These are phyloP conservation scores for Rhabdophis nuchalis DNA, from an alignment of 2,797 vertebrate species.

Conservation along the genomic window DNA sequence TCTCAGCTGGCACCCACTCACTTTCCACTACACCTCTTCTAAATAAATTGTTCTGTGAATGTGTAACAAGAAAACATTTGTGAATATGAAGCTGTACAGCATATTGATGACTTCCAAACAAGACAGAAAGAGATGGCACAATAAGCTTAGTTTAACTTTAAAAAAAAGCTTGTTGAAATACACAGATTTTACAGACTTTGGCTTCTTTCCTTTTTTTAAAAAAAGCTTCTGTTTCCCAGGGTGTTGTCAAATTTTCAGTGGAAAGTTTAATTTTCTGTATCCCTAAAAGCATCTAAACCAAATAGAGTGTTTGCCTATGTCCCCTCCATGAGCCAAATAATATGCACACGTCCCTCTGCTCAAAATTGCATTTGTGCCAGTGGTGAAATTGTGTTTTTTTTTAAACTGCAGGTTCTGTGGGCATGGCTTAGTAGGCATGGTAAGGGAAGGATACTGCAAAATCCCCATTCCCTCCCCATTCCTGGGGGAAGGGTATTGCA, in stretches of 20 bases:
- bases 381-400: no score
- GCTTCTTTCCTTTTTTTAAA: slow-evolving; percentile 28
- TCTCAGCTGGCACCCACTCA: neutral
- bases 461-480: no score
- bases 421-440: no score
- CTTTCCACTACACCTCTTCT: neutral
- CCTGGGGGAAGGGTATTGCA: no score
- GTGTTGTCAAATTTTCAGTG: slow-evolving; percentile 15
- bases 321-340: slow-evolving; percentile 57
- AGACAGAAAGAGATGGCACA: slow-evolving; percentile 46
- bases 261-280: slow-evolving; percentile 20
- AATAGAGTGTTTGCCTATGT: slow-evolving; percentile 22
- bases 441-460: no score
- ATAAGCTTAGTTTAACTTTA: slow-evolving; percentile 45
- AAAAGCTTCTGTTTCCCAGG: slow-evolving; percentile 16
- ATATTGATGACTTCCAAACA: slow-evolving; percentile 28
- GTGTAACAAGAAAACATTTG: neutral
- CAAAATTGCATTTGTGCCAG: neutral
- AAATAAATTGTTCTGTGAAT: slow-evolving; percentile 1
- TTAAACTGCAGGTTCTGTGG: no score
- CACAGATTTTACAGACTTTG: slow-evolving; percentile 35
- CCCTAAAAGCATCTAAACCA: slow-evolving; percentile 35
- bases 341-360: neutral
- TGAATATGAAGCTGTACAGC: slow-evolving; percentile 28
- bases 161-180: slow-evolving; percentile 39